Conservation (phyloP, 1,140 invertebrate species). For the Solenopsis fugax region DNA sequence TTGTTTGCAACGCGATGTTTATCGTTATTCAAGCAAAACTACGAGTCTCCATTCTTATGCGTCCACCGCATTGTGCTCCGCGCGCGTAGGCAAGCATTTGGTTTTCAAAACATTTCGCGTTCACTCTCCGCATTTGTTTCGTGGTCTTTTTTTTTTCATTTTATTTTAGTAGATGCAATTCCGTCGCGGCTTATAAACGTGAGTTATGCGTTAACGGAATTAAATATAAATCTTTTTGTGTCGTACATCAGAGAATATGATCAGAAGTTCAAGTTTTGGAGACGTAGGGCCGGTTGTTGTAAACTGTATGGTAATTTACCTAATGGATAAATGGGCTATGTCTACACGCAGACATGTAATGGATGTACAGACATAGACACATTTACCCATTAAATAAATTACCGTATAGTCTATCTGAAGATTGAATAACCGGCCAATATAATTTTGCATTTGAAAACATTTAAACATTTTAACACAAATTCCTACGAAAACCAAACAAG, state of each 20-base stretch:
- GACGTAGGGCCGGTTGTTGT: too few species aligned
- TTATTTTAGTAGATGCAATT: background rate
- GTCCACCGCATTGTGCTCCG: background rate
- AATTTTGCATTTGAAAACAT: background rate
- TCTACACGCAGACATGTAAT: too few species aligned
- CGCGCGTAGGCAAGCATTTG: conserved; percentile 26
- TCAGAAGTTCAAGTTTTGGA: background rate
- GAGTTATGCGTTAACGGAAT: background rate
- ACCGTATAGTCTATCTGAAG: too few species aligned
- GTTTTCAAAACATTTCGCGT: conserved; percentile 45
- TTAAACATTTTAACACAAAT: too few species aligned
- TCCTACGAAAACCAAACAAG: too few species aligned
- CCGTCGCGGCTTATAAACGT: background rate
- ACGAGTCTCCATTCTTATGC: conserved; percentile 51
- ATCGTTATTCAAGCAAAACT: conserved; percentile 59
- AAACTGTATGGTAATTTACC: too few species aligned
- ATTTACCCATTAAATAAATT: too few species aligned
- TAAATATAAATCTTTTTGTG: background rate
- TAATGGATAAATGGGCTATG: too few species aligned
- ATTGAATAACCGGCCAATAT: background rate
- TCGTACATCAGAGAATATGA: background rate
- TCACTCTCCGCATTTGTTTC: background rate
- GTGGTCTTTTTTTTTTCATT: background rate
- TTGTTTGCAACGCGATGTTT: conserved; percentile 56
- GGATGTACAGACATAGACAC: too few species aligned